Evolutionary conservation across 2,888 invertebrate species (phyloP).

Genomic region (Cryptocheilus praepositus): DNA sequence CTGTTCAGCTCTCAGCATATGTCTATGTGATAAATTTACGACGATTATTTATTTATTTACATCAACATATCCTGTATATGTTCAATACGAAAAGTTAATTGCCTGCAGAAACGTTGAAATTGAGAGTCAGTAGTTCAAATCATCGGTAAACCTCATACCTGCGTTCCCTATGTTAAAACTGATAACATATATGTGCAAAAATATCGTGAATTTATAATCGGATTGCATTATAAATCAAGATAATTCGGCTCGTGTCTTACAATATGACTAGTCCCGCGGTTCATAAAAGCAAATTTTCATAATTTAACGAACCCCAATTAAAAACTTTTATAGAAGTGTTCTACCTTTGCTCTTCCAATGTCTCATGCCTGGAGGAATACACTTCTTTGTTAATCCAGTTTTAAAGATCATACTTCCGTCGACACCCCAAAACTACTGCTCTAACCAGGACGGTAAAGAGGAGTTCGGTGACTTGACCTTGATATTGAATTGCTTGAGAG

Average conservation of each 20-base stretch:
- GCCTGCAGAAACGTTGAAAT: conserved; percentile 36
- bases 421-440: conserved; percentile 77
- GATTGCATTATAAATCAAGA: conserved; percentile 32
- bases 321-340: conserved; percentile 20
- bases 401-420: conserved; percentile 26
- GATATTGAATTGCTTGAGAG: conserved; percentile 96
- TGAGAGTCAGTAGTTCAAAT: conserved; percentile 11
- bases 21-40: background rate
- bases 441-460: conserved; percentile 87
- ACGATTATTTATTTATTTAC: conserved; percentile 43
- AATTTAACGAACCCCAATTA: conserved; percentile 20
- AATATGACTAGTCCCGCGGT: conserved; percentile 23
- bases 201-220: conserved; percentile 15
- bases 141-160: background rate
- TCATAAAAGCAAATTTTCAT: conserved; percentile 26
- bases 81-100: conserved; percentile 53
- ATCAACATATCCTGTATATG: conserved; percentile 41
- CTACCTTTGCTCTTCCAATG: conserved; percentile 36
- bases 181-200: conserved; percentile 10
- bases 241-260: conserved; percentile 47
- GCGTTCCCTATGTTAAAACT: conserved; percentile 7
- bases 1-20: no score
- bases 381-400: conserved; percentile 25
- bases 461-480: conserved; percentile 89
- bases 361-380: conserved; percentile 37